Evolutionary conservation across 2,797 vertebrate genomes (phyloP).

Genomic region (Taeniopygia guttata): DNA sequence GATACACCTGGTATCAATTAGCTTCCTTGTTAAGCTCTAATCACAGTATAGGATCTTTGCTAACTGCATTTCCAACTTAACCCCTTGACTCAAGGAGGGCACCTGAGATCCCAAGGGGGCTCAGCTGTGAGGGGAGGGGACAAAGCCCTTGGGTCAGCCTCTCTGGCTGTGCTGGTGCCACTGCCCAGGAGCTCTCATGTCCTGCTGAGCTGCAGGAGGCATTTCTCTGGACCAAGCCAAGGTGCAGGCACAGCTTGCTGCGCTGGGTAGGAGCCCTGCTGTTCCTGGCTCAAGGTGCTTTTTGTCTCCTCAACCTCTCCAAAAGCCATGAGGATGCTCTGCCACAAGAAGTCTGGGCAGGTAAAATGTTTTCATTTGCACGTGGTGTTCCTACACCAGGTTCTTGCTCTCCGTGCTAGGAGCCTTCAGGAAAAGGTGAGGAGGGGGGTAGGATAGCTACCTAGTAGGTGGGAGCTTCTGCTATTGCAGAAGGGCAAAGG

Average conservation of each 20-base stretch:
- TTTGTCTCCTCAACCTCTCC: not conserved
- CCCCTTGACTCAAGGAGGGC: not conserved
- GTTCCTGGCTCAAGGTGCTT: rapidly evolving
- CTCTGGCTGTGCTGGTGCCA: not conserved
- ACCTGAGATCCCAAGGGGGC: not conserved
- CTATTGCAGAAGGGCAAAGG: not conserved
- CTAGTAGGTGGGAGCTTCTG: not conserved
- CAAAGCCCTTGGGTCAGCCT: rapidly evolving
- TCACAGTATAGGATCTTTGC: not conserved
- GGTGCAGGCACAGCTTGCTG: rapidly evolving
- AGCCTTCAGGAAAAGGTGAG: not conserved
- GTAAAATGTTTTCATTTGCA: not conserved
- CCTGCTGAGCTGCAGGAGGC: not conserved
- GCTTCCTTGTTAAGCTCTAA: not conserved
- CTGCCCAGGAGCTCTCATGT: rapidly evolving
- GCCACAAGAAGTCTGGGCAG: no score
- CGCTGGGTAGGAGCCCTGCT: rapidly evolving
- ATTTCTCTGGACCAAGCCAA: not conserved
- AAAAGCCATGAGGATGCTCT: no score
- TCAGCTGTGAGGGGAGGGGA: not conserved
- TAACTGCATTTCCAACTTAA: not conserved
- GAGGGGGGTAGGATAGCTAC: not conserved
- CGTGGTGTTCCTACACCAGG: rapidly evolving
- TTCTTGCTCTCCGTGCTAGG: not conserved
- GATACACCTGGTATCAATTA: not conserved